Base-by-base conservation (phyloP, 2,113 vertebrate species). In the Pimephales promelas region DNA sequence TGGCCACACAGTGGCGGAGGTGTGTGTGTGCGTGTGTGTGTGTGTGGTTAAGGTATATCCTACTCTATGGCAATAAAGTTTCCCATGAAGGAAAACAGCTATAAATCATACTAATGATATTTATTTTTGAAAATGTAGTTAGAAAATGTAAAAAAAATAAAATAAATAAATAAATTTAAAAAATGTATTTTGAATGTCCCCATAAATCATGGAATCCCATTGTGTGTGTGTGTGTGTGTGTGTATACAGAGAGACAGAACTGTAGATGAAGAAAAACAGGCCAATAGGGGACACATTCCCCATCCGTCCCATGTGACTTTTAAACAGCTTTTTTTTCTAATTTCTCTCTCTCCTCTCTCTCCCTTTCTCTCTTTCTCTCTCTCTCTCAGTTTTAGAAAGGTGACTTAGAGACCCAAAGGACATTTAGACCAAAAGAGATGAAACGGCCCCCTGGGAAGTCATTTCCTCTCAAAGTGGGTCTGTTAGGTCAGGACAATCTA, bases 301-400 rank as follows among this genome's bases (percentile, higher is more conserved):
- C 54, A 64, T 81, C 57, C 16, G n/a, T 77, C 71, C 72, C 40
- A 20, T 31, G 64, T 76, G 78, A 81, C 71, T 76, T 73, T 75
- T 26, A 74, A 72, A 74, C 22, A 16, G 75, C 31, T 5, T 76
- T 62, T 83, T 54, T 84, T 59, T 71, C 31, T 72, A 79, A 78
- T 72, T 84, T 26, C 14, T 36, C n/a, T 7, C 18, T 54, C 18
- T 54, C 49, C 2, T 45, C 22, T 59, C 13, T 6, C 18, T 54
- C 18, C 20, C 49, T 52, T 14, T 59, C n/a, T 6, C 5, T 54
- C 5, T 52, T 18, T 52, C 14, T 59, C n/a, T 6, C 18, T 54
- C 18, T 52, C 16, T 52, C 22, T 59, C n/a, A 20, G 49, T 26
- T 49, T 43, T 28, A 52, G 49, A 76, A 83, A 76, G 24, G 64